Percentiles rank a stretch among this genome's conserved stretches.
Evolutionary conservation across 2,113 vertebrate genomes (phyloP).

Genomic region (Athene cunicularia): DNA sequence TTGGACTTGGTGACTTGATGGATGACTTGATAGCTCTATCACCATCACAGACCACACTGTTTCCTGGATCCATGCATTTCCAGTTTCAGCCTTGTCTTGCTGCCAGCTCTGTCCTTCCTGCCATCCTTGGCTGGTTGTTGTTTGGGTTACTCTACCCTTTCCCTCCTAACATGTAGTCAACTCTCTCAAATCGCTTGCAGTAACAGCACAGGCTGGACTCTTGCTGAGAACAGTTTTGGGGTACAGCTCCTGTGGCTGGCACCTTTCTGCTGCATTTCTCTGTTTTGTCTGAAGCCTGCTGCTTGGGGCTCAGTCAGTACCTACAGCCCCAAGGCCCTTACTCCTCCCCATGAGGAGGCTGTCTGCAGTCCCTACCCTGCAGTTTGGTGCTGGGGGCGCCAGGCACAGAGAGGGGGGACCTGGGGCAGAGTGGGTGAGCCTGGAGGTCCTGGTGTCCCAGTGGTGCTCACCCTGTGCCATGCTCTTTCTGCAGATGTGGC

Average conservation of each 20-base stretch:
- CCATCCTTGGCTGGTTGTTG: constrained; percentile 4
- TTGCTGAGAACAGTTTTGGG: not conserved
- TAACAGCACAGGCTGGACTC: not conserved
- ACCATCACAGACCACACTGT: not conserved
- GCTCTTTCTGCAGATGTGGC: constrained; percentile 47
- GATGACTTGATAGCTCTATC: not conserved
- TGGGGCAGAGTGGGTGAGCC: not conserved
- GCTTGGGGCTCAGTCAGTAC: not conserved
- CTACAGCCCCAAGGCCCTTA: not conserved
- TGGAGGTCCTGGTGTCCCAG: not conserved
- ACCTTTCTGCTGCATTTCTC: not conserved
- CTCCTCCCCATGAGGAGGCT: not conserved
- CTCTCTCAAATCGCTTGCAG: not conserved
- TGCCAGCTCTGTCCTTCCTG: not conserved
- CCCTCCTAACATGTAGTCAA: not conserved
- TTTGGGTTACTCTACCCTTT: constrained; percentile 28
- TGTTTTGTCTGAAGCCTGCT: not conserved
- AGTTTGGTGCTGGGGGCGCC: not conserved
- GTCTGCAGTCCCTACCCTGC: fast-evolving
- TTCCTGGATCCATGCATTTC: not conserved
- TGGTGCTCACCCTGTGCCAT: not conserved
- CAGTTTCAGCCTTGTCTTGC: not conserved
- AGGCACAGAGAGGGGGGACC: not conserved
- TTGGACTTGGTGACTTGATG: not conserved
- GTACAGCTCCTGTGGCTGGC: not conserved